These are phyloP conservation scores for Lasiommata megera DNA, from an alignment of 2,888 invertebrate species.

Conservation along the genomic window DNA sequence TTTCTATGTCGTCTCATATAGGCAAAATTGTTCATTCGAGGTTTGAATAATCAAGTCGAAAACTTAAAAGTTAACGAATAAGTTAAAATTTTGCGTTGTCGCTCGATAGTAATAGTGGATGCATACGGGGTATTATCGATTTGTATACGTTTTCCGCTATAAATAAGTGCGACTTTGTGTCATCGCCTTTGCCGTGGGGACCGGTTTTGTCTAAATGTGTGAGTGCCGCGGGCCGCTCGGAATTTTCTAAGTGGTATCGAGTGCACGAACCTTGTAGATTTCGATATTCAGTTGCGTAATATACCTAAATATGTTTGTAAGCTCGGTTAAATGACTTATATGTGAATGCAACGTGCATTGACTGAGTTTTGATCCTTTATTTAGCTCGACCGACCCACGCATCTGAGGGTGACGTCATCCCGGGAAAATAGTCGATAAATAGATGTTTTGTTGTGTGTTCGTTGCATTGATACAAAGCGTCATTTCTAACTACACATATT, in stretches of 20 bases:
- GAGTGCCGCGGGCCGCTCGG: constrained; percentile 49
- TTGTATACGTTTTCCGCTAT: constrained; percentile 75
- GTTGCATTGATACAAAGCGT: constrained; percentile 10
- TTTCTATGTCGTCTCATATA: constrained; percentile 31
- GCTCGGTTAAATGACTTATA: constrained; percentile 18
- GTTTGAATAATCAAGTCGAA: not conserved
- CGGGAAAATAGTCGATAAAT: constrained; percentile 27
- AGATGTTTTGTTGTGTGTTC: constrained; percentile 25
- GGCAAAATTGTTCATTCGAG: constrained; percentile 29
- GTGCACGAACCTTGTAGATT: constrained; percentile 40
- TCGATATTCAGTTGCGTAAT: constrained; percentile 59
- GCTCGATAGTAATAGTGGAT: constrained; percentile 43
- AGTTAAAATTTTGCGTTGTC: constrained; percentile 45
- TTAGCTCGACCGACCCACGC: constrained; percentile 37
- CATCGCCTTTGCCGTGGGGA: constrained; percentile 58
- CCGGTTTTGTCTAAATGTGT: constrained; percentile 68
- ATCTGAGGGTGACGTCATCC: constrained; percentile 47
- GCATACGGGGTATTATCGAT: constrained; percentile 65
- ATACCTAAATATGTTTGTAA: constrained; percentile 38
- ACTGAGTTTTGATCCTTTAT: constrained; percentile 36
- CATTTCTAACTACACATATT: constrained; percentile 12
- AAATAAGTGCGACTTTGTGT: constrained; percentile 76
- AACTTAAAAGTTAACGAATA: constrained; percentile 42
- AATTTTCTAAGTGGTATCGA: constrained; percentile 38
- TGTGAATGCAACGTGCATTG: constrained; percentile 35